phyloP scores from a whole-genome alignment of 2,888 invertebrate genomes.

The Drosophila peninsularis region DNA sequence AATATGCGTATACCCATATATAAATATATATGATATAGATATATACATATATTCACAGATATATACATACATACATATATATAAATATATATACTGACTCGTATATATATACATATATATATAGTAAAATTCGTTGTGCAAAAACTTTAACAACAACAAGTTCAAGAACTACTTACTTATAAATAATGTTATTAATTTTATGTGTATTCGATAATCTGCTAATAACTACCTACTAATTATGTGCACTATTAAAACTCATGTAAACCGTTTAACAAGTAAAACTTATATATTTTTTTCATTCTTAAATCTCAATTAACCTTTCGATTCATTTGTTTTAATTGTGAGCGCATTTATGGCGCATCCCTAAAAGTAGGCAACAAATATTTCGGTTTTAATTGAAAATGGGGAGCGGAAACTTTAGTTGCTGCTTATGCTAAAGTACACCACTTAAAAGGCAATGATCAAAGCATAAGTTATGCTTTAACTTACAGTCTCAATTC shows the following conservation, averaged over 20 bases:
- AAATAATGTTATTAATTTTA: constrained; percentile 57
- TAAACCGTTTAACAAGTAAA: constrained; percentile 48
- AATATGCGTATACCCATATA: constrained; percentile 54
- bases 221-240: constrained; percentile 64
- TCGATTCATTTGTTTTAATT: neutral
- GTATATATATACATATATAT: constrained; percentile 2
- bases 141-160: constrained; percentile 6
- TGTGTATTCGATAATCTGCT: constrained; percentile 59
- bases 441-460: neutral
- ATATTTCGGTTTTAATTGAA: neutral
- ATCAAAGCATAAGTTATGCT: neutral
- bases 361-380: constrained; percentile 1
- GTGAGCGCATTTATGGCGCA: neutral
- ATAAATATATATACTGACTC: constrained; percentile 19
- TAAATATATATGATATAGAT: constrained; percentile 33
- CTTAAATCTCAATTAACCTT: neutral
- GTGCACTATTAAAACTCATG: constrained; percentile 59
- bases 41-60: neutral
- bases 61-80: neutral
- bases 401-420: neutral
- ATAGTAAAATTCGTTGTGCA: too few species aligned
- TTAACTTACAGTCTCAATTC: neutral
- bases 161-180: constrained; percentile 38
- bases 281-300: neutral
- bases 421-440: neutral